Evolutionary conservation across 1,140 invertebrate species (phyloP).

Genomic region (Trissolcus basalis): DNA sequence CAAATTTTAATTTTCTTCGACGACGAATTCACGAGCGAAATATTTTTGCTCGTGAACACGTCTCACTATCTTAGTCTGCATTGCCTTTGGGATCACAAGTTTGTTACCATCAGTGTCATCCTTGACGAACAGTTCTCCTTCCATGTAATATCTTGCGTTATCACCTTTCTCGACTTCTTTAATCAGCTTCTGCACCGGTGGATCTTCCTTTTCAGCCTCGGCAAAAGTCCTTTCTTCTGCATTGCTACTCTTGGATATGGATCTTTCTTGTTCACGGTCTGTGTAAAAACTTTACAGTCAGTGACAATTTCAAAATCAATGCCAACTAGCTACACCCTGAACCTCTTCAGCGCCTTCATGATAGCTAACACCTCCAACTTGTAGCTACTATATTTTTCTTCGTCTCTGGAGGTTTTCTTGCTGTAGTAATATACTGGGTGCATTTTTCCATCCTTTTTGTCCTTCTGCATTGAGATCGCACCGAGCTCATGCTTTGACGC

Average conservation of each 20-base stretch:
- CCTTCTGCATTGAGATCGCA: slow-evolving; percentile 17
- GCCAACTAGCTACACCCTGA: slow-evolving; percentile 64
- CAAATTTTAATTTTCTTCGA: no score
- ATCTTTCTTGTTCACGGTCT: not conserved
- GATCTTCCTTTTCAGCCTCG: not conserved
- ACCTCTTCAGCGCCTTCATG: slow-evolving; percentile 65
- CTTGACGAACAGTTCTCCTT: not conserved
- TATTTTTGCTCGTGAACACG: not conserved
- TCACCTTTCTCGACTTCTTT: not conserved
- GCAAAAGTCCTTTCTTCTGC: not conserved
- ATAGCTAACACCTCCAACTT: slow-evolving; percentile 69
- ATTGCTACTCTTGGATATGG: not conserved
- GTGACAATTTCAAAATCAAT: slow-evolving; percentile 35
- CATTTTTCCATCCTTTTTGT: slow-evolving; percentile 3
- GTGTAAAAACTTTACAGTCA: slow-evolving; percentile 38
- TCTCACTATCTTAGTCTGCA: not conserved
- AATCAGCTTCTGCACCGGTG: not conserved
- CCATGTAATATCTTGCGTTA: not conserved
- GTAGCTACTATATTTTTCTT: slow-evolving; percentile 63
- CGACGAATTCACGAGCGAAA: no score
- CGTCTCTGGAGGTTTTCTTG: slow-evolving; percentile 22
- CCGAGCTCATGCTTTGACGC: slow-evolving; percentile 22
- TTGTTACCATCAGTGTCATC: no score
- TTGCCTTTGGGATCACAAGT: no score
- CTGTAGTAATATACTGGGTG: slow-evolving; percentile 46